Evolutionary conservation across 1,140 invertebrate species (phyloP).

Genomic region (Cydia splendana): DNA sequence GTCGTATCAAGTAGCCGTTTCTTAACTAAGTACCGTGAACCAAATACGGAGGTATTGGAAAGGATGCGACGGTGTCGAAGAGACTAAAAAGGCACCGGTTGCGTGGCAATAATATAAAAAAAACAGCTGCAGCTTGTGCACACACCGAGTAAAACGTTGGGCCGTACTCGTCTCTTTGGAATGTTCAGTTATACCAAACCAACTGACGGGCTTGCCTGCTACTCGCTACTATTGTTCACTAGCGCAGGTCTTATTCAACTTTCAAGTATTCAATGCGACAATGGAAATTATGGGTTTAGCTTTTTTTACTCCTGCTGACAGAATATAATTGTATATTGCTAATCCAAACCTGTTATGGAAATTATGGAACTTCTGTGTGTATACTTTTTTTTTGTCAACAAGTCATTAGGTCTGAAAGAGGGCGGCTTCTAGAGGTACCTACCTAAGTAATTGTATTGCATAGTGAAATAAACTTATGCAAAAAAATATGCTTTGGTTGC

Average conservation of each 20-base stretch:
- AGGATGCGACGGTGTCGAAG: neutral
- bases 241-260: neutral
- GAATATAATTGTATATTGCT: no score
- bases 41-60: neutral
- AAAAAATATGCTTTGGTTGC: no score
- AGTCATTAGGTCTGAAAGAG: no score
- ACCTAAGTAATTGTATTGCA: no score
- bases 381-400: no score
- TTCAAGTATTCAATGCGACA: neutral
- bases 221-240: conserved; percentile 16
- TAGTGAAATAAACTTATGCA: no score
- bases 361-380: no score
- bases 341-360: no score
- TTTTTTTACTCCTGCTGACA: neutral
- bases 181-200: conserved; percentile 44
- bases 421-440: no score
- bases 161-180: conserved; percentile 49
- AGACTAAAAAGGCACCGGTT: neutral
- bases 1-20: neutral
- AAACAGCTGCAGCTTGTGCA: conserved; percentile 51
- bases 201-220: conserved; percentile 39
- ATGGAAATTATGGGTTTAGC: conserved; percentile 15
- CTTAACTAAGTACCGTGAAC: neutral
- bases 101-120: conserved; percentile 48
- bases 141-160: conserved; percentile 44